Evolutionary conservation across 2,113 vertebrate species (phyloP).

Genomic region (Stercorarius parasiticus): DNA sequence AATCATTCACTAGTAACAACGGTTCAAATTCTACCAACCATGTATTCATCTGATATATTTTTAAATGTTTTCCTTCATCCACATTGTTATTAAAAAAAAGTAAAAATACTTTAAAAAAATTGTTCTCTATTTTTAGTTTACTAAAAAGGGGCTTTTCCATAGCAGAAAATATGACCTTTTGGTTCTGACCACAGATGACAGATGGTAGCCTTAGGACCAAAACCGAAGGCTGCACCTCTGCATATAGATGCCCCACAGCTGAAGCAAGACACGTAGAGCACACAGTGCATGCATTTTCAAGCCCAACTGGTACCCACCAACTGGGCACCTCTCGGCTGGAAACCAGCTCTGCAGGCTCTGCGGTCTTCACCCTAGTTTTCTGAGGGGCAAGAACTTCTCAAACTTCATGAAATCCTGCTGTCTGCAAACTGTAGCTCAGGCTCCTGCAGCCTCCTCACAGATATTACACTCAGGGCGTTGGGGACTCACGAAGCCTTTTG

Average conservation of each 20-base stretch:
- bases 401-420: not conserved
- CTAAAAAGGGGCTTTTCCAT: not conserved
- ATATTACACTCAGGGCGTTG: accelerated
- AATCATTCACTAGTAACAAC: not conserved
- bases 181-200: not conserved
- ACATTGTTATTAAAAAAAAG: not conserved
- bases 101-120: not conserved
- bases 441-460: not conserved
- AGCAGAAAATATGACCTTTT: not conserved
- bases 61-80: not conserved
- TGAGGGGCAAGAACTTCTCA: not conserved
- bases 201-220: not conserved
- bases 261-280: not conserved
- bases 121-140: not conserved
- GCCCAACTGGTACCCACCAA: not conserved
- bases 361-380: not conserved
- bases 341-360: not conserved
- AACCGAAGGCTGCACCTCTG: not conserved
- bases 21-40: not conserved
- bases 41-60: not conserved
- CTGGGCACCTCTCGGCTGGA: not conserved
- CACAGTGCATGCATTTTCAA: not conserved
- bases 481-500: not conserved
- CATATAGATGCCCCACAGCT: not conserved
- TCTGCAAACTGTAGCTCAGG: not conserved